Evolutionary conservation across 2,113 vertebrate species (phyloP).

Genomic region (Plestiodon gilberti): DNA sequence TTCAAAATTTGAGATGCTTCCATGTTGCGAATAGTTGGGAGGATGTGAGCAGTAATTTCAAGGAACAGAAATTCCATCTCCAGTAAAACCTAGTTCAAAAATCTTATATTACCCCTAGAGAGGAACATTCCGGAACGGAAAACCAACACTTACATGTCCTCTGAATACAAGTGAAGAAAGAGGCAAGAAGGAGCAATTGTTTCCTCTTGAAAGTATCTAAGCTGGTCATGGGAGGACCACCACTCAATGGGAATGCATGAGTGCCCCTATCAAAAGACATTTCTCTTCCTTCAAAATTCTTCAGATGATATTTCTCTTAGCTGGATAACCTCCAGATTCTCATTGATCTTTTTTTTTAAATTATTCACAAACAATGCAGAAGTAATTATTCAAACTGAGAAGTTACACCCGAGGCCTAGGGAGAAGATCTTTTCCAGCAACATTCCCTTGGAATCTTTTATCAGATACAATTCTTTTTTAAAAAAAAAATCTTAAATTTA

Average conservation of each 20-base stretch:
- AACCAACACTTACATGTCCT: not conserved
- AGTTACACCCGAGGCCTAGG: too few species aligned
- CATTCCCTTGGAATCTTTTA: too few species aligned
- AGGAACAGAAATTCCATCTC: too few species aligned
- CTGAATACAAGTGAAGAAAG: not conserved
- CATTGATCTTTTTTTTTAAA: too few species aligned
- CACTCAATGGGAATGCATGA: not conserved
- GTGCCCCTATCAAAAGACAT: not conserved
- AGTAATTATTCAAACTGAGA: too few species aligned
- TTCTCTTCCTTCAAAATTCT: not conserved
- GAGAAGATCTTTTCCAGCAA: too few species aligned
- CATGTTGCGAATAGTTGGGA: not conserved
- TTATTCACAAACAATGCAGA: too few species aligned
- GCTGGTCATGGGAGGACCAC: too few species aligned
- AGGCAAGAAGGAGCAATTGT: not conserved
- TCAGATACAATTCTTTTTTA: too few species aligned
- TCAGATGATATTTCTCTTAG: not conserved
- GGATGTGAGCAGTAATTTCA: not conserved
- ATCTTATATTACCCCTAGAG: not conserved
- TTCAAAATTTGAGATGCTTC: not conserved
- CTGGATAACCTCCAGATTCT: too few species aligned
- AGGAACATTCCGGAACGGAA: not conserved
- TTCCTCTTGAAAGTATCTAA: not conserved
- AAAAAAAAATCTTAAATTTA: too few species aligned
- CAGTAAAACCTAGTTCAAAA: not conserved